Base-by-base conservation (phyloP, 1,140 invertebrate species). In the Sycophila sp. region DNA sequence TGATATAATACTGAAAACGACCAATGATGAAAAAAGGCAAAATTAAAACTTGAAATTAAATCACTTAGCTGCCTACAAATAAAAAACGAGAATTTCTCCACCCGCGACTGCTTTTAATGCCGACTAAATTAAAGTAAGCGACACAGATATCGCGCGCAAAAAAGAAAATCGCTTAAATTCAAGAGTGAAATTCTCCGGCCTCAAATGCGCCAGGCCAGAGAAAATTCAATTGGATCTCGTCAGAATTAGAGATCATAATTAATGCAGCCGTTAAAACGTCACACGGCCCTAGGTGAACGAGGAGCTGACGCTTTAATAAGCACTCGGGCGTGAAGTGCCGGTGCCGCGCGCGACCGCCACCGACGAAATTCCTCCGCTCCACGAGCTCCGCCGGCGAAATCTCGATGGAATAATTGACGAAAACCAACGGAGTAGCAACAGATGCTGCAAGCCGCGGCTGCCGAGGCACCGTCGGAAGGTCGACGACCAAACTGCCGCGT, bases 381-480 rank as follows among this genome's bases (percentile, higher is more conserved):
- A 11, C n/a, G n/a, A n/a, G n/a, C n/a, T n/a, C n/a, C n/a, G n/a
- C n/a, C 13, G 4, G 13, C 7, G 32, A 49, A 68, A 59, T 59
- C 55, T 68, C 65, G 22, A 60, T 60, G 22, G 56, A 69, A 69
- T 69, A 69, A 69, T 69, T 69, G 66, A 69, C 42, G 56, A 69
- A 42, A 40, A 59, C 32, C 45, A 69, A 26, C 56, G 7, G 56
- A 51, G 66, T 60, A 56, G 56, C 66, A 69, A 69, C 66, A 60
- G 66, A 69, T 69, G 66, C 56, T 32, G 59, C 28, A n/a, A n/a
- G n/a, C n/a, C n/a, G n/a, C n/a, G 11, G 17, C n/a, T 15, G 17
- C 59, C 28, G 15, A n/a, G n/a, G 40, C 40, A n/a, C n/a, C 56
- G 22, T 32, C 17, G n/a, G 13, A 13, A 51, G 47, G 60, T 40